phyloP scores from a whole-genome alignment of 2,888 invertebrate genomes.

The Liodrosophila aerea region DNA sequence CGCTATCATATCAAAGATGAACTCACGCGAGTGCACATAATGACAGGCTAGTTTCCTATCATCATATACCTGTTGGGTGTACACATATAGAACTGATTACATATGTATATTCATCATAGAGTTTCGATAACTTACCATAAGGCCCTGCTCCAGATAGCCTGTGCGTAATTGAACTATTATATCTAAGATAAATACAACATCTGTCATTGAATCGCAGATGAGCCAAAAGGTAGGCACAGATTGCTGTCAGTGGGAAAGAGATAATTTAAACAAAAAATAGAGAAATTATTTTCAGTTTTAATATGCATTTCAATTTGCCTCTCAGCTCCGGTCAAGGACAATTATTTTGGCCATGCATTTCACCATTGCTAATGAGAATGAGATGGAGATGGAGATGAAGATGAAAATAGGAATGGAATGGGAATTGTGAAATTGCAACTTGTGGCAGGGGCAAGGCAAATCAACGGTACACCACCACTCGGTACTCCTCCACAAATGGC shows the following conservation, averaged over 20 bases:
- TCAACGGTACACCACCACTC: too few relatives aligned
- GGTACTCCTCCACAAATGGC: constrained; percentile 25
- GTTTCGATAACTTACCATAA: constrained; percentile 86
- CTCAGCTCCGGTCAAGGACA: constrained; percentile 61
- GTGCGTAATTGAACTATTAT: constrained; percentile 95
- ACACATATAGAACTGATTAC: neutral
- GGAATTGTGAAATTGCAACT: neutral
- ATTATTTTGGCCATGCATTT: constrained; percentile 49
- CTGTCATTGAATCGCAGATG: constrained; percentile 92
- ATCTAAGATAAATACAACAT: constrained; percentile 93
- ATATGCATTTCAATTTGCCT: constrained; percentile 22
- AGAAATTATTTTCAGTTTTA: constrained; percentile 38
- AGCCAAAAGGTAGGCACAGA: constrained; percentile 90
- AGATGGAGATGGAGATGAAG: neutral
- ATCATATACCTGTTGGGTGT: constrained; percentile 90
- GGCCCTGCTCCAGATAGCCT: constrained; percentile 96
- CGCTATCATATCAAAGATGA: constrained; percentile 91
- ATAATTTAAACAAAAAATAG: neutral
- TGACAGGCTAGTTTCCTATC: constrained; percentile 94
- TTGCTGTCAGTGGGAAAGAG: constrained; percentile 82
- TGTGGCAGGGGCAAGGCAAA: neutral
- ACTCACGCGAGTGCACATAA: constrained; percentile 92
- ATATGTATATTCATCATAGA: too few relatives aligned
- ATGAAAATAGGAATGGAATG: neutral
- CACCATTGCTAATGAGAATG: constrained; percentile 44